These are phyloP conservation scores for Ephydatia muelleri DNA, from an alignment of 37 sponge, comb jelly and placozoan genomes.

Conservation along the genomic window DNA sequence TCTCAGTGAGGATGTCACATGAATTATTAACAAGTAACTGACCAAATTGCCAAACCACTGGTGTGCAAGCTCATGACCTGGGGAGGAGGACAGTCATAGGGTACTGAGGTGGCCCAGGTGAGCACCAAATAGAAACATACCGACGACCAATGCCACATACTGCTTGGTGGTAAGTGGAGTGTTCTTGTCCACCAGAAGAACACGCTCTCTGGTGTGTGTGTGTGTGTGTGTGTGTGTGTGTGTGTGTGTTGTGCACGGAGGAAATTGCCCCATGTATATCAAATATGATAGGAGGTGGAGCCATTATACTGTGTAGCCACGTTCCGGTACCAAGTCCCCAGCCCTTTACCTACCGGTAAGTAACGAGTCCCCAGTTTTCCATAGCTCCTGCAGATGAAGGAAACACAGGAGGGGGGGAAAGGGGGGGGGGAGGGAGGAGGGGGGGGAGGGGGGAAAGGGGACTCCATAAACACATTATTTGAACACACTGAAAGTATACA, in stretches of 20 bases:
- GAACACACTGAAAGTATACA: too few relatives aligned
- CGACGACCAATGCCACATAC: constrained; percentile 79
- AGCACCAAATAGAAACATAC: constrained; percentile 17
- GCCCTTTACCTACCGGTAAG: neutral
- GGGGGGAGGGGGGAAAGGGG: neutral
- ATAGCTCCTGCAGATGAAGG: neutral
- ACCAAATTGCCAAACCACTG: constrained; percentile 95
- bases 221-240: neutral
- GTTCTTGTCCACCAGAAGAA: constrained; percentile 10
- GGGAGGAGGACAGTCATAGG: neutral
- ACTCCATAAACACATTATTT: neutral
- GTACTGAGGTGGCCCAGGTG: neutral
- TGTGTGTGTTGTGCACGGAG: neutral
- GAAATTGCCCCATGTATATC: too few relatives aligned
- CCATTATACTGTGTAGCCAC: neutral
- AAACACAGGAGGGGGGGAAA: neutral
- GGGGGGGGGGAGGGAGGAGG: neutral
- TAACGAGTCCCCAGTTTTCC: neutral
- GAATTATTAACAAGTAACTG: too few relatives aligned
- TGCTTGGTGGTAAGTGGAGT: constrained; percentile 61
- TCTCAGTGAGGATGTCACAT: neutral
- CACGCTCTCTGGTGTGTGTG: neutral
- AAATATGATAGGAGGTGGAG: too few relatives aligned
- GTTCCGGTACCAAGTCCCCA: neutral
- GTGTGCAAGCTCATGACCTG: constrained; percentile 89